Evolutionary conservation across 2,888 invertebrate genomes (phyloP), one percentile per base, ranked within the genome.

Genomic region (Ectemnius continuus): DNA sequence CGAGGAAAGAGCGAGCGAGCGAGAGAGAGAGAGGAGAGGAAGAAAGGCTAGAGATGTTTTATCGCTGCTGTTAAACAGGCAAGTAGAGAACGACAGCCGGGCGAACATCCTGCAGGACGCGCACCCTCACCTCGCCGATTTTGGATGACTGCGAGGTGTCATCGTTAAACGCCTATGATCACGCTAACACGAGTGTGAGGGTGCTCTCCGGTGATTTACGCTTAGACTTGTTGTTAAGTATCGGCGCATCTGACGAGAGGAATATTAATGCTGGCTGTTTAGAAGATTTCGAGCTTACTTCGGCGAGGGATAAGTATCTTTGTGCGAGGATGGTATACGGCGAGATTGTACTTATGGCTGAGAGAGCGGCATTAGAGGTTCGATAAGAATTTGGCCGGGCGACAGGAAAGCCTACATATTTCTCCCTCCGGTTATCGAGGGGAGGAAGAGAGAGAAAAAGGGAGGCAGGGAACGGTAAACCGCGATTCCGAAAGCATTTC

Each of bases 331-430:
- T 70, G 62, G 69, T 59, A 65, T 18, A 60, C 69, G 46, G 60
- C 64, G 64, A 73, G 68, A 61, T 72, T 63, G 72, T 75, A 69
- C 45, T 64, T 63, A 62, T 74, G 62, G 70, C 70, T 71, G 46
- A 23, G 23, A 23, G 23, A 66, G 68, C 67, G 65, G 71, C 77
- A 79, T 83, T 83, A 83, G 75, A 75, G 36, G 8, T 66, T 71
- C 76, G 76, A 72, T 61, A 75, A 73, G 72, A 80, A 74, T 61
- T 70, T 73, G 76, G 76, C 72, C 72, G 73, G 76, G 75, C 76
- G 64, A 79, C 88, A 87, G 87, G 88, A 86, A 88, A 73, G 83
- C 78, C 85, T 84, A 86, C 86, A 89, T 90, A 90, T 89, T 89
- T 90, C 86, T 87, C 82, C 82, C 78, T 61, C 67, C 73, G 71